Percentiles rank a stretch among this genome's conserved stretches.
Conservation (phyloP, 2,113 vertebrate species). For the Hippocampus barbouri region DNA sequence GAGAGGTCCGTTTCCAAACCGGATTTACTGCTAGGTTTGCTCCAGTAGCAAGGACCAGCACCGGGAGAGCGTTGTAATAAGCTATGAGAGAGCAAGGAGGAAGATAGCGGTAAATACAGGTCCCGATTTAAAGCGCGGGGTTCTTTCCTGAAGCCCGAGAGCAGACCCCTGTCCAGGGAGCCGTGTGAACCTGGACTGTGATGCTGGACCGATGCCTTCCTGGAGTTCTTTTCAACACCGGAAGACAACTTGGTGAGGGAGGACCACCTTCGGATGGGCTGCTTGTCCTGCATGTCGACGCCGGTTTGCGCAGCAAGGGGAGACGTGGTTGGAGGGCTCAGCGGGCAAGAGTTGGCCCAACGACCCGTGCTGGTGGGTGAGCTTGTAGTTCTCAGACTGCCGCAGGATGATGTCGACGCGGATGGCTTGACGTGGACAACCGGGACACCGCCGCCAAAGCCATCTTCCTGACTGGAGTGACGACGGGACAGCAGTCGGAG, state of each 20-base stretch:
- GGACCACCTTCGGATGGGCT: constrained; percentile 87
- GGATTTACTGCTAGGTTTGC: constrained; percentile 59
- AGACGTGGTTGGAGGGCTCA: constrained; percentile 32
- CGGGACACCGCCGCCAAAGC: constrained; percentile 30
- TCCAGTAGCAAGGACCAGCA: constrained; percentile 76
- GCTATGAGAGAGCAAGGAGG: constrained; percentile 58
- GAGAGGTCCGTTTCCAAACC: constrained; percentile 59
- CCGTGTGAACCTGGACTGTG: constrained; percentile 57
- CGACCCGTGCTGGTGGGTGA: constrained; percentile 27
- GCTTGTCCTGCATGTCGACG: constrained; percentile 83
- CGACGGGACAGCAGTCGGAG: constrained; percentile 16
- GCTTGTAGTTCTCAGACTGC: constrained; percentile 58
- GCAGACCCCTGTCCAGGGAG: constrained; percentile 68
- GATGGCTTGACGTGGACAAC: constrained; percentile 82
- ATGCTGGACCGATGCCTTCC: constrained; percentile 30
- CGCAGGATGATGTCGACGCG: constrained; percentile 57
- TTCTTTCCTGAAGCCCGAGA: constrained; percentile 68
- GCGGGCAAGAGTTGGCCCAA: constrained; percentile 73
- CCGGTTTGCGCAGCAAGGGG: constrained; percentile 55
- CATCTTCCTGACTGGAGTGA: constrained; percentile 70
- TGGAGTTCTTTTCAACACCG: constrained; percentile 61
- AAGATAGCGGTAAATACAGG: constrained; percentile 68
- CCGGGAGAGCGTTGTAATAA: constrained; percentile 69
- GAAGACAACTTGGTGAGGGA: constrained; percentile 63
- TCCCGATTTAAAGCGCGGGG: constrained; percentile 69